These are phyloP conservation scores for Anaspis maculata DNA, from an alignment of 2,888 invertebrate genomes.

Conservation along the genomic window DNA sequence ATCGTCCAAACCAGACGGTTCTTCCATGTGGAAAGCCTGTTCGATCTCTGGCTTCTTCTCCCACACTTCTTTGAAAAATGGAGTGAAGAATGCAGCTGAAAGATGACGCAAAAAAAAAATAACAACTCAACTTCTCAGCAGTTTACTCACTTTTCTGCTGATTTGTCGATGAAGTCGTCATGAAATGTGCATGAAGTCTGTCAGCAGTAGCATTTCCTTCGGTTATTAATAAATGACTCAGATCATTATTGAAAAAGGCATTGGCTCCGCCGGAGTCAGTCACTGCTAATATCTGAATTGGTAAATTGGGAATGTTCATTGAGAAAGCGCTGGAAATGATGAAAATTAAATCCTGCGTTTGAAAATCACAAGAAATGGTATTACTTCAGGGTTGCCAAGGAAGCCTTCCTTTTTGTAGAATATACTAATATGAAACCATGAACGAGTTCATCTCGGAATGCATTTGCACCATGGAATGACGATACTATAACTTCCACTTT, in stretches of 20 bases:
- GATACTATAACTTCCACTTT: slow-evolving; percentile 85
- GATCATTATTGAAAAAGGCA: slow-evolving; percentile 83
- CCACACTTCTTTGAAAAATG: slow-evolving; percentile 95
- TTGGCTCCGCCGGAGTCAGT: slow-evolving; percentile 84
- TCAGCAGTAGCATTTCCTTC: slow-evolving; percentile 92
- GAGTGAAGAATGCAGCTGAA: slow-evolving; percentile 86
- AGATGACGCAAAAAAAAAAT: slow-evolving; percentile 14
- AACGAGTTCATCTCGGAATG: slow-evolving; percentile 83
- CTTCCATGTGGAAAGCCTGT: slow-evolving; percentile 83
- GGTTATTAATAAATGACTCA: slow-evolving; percentile 83
- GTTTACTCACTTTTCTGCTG: slow-evolving; percentile 70
- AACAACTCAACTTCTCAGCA: background rate
- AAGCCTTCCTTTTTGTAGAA: slow-evolving; percentile 90
- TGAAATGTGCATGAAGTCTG: slow-evolving; percentile 81
- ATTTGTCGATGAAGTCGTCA: slow-evolving; percentile 78
- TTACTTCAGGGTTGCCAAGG: slow-evolving; percentile 84
- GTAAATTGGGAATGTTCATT: slow-evolving; percentile 85
- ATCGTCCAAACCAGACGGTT: slow-evolving; percentile 51
- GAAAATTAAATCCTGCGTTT: slow-evolving; percentile 1
- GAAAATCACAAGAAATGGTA: slow-evolving; percentile 17
- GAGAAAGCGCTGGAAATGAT: slow-evolving; percentile 69
- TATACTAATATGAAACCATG: slow-evolving; percentile 94
- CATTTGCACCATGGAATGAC: slow-evolving; percentile 90
- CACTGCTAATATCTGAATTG: slow-evolving; percentile 89
- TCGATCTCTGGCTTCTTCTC: slow-evolving; percentile 93